phyloP scores from a whole-genome alignment of 2,797 vertebrate species.

The Tragelaphus oryx region DNA sequence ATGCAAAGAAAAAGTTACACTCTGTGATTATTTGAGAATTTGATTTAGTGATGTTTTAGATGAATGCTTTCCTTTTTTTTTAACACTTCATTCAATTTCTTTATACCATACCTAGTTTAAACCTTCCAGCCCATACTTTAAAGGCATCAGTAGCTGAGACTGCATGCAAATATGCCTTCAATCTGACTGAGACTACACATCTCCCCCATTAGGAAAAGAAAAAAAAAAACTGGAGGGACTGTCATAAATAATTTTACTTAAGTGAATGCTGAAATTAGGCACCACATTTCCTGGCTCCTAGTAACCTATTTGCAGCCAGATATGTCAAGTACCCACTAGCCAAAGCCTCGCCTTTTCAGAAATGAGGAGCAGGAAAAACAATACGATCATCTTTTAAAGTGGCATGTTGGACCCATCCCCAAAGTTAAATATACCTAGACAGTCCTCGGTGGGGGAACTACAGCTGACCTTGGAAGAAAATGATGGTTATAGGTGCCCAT shows the following conservation, averaged over 20 bases:
- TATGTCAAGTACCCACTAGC: slow-evolving; percentile 75
- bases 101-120: slow-evolving; percentile 56
- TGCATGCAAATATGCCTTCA: slow-evolving; percentile 69
- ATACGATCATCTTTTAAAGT: slow-evolving; percentile 79
- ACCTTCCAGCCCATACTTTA: slow-evolving; percentile 49
- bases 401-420: slow-evolving; percentile 69
- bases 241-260: slow-evolving; percentile 85
- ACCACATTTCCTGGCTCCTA: slow-evolving; percentile 81
- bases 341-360: slow-evolving; percentile 78
- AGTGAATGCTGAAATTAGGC: slow-evolving; percentile 85
- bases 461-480: slow-evolving; percentile 73
- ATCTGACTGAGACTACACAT: slow-evolving; percentile 55
- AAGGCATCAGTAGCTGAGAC: slow-evolving; percentile 68
- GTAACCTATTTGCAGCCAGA: slow-evolving; percentile 80
- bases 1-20: slow-evolving; percentile 52
- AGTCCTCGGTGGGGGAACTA: slow-evolving; percentile 41
- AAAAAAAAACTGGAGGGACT: slow-evolving; percentile 57
- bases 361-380: slow-evolving; percentile 81
- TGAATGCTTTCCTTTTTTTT: slow-evolving; percentile 63
- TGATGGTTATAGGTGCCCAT: slow-evolving; percentile 58
- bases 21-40: slow-evolving; percentile 63
- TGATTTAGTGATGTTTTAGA: slow-evolving; percentile 72
- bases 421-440: slow-evolving; percentile 81
- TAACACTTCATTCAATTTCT: slow-evolving; percentile 52
- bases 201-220: slow-evolving; percentile 60